Conservation (phyloP, 2,113 vertebrate species). For the Climacteris rufus region DNA sequence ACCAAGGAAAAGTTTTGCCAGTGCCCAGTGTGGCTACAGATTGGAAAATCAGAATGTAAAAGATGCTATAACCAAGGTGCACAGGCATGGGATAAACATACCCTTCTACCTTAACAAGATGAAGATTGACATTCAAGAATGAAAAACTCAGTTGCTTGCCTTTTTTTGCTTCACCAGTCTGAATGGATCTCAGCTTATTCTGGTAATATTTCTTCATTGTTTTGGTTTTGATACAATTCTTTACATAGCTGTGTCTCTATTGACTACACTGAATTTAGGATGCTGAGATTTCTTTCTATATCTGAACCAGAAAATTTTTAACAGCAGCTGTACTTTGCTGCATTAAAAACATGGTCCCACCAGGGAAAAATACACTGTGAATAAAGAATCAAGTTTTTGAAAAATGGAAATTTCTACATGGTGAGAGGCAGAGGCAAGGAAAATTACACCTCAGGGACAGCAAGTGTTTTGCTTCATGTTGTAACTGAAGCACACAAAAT, state of each 20-base stretch:
- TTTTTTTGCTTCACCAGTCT: neutral
- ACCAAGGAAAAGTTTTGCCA: neutral
- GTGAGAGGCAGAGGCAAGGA: neutral
- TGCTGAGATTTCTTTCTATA: neutral
- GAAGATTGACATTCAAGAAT: neutral
- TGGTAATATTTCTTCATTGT: neutral
- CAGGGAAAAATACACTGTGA: neutral
- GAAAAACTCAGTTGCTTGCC: neutral
- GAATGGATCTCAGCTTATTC: neutral
- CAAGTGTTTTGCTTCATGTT: neutral
- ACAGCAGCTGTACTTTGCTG: neutral
- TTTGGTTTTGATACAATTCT: neutral
- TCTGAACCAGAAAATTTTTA: neutral
- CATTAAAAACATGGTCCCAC: neutral
- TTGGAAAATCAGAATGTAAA: neutral
- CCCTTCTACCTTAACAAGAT: neutral
- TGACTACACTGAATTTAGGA: neutral
- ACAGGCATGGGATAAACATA: neutral
- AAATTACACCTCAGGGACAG: neutral
- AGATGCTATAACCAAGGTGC: neutral
- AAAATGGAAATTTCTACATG: neutral
- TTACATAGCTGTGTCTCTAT: neutral
- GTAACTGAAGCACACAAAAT: neutral
- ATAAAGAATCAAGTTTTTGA: neutral
- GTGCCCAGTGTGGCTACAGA: neutral